Evolutionary conservation across 2,797 vertebrate genomes (phyloP).

Genomic region (Falco cherrug): DNA sequence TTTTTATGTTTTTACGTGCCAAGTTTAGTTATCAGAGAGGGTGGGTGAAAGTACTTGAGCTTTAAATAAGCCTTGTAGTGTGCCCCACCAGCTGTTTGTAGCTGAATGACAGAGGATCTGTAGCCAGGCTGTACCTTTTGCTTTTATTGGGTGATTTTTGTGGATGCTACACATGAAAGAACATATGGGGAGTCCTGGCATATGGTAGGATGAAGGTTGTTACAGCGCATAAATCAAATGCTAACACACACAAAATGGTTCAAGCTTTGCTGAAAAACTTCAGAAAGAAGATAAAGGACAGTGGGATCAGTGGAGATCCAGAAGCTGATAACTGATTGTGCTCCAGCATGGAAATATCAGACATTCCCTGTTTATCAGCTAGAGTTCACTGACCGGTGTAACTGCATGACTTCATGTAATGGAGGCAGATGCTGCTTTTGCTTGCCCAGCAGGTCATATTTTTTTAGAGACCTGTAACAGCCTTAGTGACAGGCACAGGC

Average conservation of each 20-base stretch:
- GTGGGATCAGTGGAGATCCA: neutral
- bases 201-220: neutral
- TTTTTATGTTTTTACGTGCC: conserved; percentile 42
- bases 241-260: neutral
- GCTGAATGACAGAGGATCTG: conserved; percentile 8
- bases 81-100: conserved; percentile 52
- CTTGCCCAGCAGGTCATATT: neutral
- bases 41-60: conserved; percentile 49
- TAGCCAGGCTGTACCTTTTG: neutral
- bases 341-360: neutral
- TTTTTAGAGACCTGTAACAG: neutral
- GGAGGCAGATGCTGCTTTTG: neutral
- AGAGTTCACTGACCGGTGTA: neutral
- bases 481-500: neutral
- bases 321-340: neutral
- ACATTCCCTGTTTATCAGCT: neutral
- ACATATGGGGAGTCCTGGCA: neutral
- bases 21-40: conserved; percentile 20
- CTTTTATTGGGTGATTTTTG: conserved; percentile 5
- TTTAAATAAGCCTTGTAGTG: conserved; percentile 42
- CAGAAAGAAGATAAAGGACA: neutral
- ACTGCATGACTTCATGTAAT: neutral
- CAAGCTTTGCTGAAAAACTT: neutral
- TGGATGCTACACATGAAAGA: neutral
- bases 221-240: neutral